Evolutionary conservation across 2,113 vertebrate genomes (phyloP), one percentile per base, ranked within the genome.

Genomic region (Chunga burmeisteri): DNA sequence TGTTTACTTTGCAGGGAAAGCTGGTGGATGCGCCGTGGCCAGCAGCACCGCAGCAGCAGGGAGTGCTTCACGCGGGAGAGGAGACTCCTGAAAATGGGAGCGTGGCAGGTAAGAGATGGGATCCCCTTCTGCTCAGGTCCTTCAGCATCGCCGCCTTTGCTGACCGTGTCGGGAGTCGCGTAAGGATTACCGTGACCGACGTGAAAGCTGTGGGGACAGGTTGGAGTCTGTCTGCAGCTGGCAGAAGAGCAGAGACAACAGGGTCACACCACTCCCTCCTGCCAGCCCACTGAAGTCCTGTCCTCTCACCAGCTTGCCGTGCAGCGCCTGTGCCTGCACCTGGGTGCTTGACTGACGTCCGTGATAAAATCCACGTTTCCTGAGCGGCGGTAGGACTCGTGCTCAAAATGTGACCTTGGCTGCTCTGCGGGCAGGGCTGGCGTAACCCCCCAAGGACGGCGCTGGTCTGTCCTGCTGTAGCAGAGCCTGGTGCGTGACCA

Each of bases 361-460:
- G 25, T 7, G 27, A 2, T 23, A 15, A 73, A 47, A 42, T 25
- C 47, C 52, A 4, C 7, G 0, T 12, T n/a, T 59, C 22, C 34
- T 27, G 58, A 32, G 55, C 3, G 3, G 25, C 0, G 0, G 11
- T 7, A 42, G 65, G 72, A 40, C 44, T 38, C 17, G 0, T 0
- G 9, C 40, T 75, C 30, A 18, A 19, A 10, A 5, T 0, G 53
- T 36, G 86, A 20, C 52, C 58, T 46, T 36, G 85, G 50, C 53
- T 15, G 10, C n/a, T 36, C 25, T 15, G 1, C 0, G 4, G 20
- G 38, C 50, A 36, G 72, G 25, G 13, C 32, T 5, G 3, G 22
- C 2, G 2, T 27, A 10, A 17, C 5, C 34, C 62, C 13, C 27
- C 4, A 8, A 27, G 67, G 34, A 9, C 7, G 1, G 40, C 1